Conservation (phyloP, 2,888 invertebrate genomes). For the Blastobasis lacticolella region DNA sequence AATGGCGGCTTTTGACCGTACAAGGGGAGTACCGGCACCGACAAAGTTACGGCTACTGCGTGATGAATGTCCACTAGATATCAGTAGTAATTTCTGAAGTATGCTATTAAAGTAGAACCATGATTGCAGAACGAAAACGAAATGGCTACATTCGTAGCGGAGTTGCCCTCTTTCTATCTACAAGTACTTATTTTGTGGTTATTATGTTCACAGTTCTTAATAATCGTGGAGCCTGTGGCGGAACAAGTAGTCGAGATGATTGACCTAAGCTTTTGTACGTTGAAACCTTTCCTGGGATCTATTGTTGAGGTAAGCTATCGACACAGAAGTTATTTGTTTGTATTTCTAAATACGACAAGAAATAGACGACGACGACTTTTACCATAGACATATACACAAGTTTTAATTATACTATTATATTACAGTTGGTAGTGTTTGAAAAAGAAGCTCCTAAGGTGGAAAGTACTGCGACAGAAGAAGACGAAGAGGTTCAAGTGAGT, state of each 20-base stretch:
- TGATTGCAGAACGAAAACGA: too few species aligned
- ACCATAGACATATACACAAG: too few species aligned
- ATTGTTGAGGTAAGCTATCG: constrained; percentile 39
- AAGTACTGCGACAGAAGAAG: constrained; percentile 27
- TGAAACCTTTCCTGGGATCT: constrained; percentile 36
- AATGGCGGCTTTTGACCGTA: too few species aligned
- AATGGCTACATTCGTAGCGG: background rate
- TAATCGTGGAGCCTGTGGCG: constrained; percentile 44
- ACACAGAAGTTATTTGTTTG: too few species aligned
- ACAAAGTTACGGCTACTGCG: too few species aligned
- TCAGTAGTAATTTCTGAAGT: too few species aligned
- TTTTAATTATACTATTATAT: constrained; percentile 3
- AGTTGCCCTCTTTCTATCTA: background rate
- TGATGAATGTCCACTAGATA: too few species aligned
- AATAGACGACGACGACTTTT: too few species aligned
- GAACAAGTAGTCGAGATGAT: constrained; percentile 57
- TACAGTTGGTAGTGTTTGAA: constrained; percentile 35
- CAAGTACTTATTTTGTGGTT: background rate
- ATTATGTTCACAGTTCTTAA: constrained; percentile 35
- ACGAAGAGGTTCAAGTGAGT: constrained; percentile 43
- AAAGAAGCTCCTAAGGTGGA: constrained; percentile 23
- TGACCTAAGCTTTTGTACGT: constrained; percentile 38
- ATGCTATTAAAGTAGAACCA: too few species aligned
- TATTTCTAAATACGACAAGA: too few species aligned
- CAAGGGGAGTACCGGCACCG: too few species aligned